phyloP scores from a whole-genome alignment of 2,888 invertebrate genomes.

The Esperia sulphurella region DNA sequence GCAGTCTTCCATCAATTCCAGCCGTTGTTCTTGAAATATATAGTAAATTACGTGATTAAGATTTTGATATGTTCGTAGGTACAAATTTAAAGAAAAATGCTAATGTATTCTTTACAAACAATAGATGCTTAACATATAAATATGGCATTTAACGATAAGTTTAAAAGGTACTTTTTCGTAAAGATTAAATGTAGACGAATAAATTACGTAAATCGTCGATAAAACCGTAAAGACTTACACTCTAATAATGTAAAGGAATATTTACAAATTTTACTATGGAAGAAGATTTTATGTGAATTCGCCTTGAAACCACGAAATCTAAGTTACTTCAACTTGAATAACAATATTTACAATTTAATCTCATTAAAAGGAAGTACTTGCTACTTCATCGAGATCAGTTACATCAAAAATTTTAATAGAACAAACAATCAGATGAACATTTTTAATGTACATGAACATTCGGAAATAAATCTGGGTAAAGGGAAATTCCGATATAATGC shows the following conservation, averaged over 20 bases:
- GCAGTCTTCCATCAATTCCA: slow-evolving; percentile 77
- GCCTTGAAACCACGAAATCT: slow-evolving; percentile 52
- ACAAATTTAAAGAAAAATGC: slow-evolving; percentile 46
- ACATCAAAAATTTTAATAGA: slow-evolving; percentile 39
- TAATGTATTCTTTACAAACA: slow-evolving; percentile 25
- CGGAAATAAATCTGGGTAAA: slow-evolving; percentile 1
- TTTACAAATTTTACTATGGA: slow-evolving; percentile 79
- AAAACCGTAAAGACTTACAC: slow-evolving; percentile 59
- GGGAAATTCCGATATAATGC: slow-evolving; percentile 7
- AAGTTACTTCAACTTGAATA: slow-evolving; percentile 57
- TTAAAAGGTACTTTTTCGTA: slow-evolving; percentile 71
- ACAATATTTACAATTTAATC: slow-evolving; percentile 74
- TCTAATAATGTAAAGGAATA: slow-evolving; percentile 61
- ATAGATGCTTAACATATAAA: slow-evolving; percentile 71
- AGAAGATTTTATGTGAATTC: slow-evolving; percentile 65
- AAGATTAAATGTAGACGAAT: slow-evolving; percentile 73
- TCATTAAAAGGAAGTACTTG: slow-evolving; percentile 37
- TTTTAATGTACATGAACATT: slow-evolving; percentile 22
- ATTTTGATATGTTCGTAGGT: slow-evolving; percentile 54
- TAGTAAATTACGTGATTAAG: background rate
- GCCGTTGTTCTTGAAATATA: slow-evolving; percentile 32
- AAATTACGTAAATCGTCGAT: slow-evolving; percentile 70
- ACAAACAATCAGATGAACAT: slow-evolving; percentile 47
- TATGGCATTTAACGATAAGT: slow-evolving; percentile 76
- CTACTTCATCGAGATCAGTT: slow-evolving; percentile 48